These are phyloP conservation scores for Drosophila demipolita DNA, from an alignment of 2,888 invertebrate genomes.

Conservation along the genomic window DNA sequence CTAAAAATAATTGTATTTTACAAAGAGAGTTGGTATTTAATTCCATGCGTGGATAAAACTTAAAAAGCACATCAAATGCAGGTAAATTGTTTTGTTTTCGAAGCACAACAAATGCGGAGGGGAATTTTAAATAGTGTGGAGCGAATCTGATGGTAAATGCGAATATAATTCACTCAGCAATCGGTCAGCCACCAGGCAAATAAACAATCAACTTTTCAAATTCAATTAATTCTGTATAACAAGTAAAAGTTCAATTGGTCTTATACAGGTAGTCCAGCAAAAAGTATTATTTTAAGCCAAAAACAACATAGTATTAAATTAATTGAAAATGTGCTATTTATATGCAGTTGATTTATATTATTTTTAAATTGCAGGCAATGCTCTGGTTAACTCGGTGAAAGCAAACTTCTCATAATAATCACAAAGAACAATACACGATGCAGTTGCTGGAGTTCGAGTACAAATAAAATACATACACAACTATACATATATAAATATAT, in stretches of 20 bases:
- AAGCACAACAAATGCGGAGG: constrained; percentile 44
- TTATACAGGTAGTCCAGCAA: neutral
- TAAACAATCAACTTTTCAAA: constrained; percentile 26
- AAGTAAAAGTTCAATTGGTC: constrained; percentile 2
- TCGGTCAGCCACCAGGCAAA: constrained; percentile 23
- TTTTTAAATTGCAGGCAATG: neutral
- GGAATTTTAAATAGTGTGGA: constrained; percentile 12
- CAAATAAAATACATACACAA: neutral
- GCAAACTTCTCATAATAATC: constrained; percentile 29
- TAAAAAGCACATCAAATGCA: constrained; percentile 28
- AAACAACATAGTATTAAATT: no score
- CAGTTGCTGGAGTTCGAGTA: constrained; percentile 4
- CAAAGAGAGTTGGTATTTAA: constrained; percentile 28
- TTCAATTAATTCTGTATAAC: constrained; percentile 52
- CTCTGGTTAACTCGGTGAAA: neutral
- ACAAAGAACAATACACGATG: constrained; percentile 21
- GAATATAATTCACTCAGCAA: constrained; percentile 25
- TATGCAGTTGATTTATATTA: neutral
- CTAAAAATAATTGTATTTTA: constrained; percentile 20
- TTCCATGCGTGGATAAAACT: constrained; percentile 39
- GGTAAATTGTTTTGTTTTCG: constrained; percentile 33
- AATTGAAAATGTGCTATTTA: no score
- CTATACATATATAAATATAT: neutral
- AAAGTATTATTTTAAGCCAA: no score
- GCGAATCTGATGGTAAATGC: constrained; percentile 23